Percentiles rank a stretch among this genome's conserved stretches.
Conservation (phyloP, 2,797 vertebrate genomes). For the Acanthurus lineatus region DNA sequence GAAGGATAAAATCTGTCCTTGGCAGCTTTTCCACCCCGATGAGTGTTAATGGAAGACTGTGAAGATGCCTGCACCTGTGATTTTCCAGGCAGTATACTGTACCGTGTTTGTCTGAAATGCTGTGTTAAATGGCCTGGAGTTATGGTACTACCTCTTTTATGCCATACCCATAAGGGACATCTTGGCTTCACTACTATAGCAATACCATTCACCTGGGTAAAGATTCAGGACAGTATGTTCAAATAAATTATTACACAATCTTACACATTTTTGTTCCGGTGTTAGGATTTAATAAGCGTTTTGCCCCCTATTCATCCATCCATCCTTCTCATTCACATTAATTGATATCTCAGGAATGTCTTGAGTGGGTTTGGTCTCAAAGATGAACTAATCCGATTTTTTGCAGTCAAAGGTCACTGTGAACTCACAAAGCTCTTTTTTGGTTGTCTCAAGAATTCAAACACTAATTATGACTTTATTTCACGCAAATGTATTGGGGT, state of each 20-base stretch:
- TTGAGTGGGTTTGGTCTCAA: too few species aligned
- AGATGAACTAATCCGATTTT: too few species aligned
- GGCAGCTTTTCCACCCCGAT: constrained; percentile 47
- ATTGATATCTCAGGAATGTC: too few species aligned
- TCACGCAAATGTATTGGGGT: too few species aligned
- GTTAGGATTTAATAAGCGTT: neutral
- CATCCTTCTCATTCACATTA: too few species aligned
- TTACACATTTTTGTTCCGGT: neutral
- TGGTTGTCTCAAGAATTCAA: too few species aligned
- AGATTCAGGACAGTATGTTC: neutral
- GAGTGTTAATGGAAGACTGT: constrained; percentile 47
- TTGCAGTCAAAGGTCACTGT: too few species aligned
- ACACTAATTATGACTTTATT: too few species aligned
- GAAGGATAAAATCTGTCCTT: constrained; percentile 59
- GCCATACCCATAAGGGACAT: constrained; percentile 19
- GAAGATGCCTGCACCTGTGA: constrained; percentile 38
- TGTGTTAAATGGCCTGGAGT: constrained; percentile 51
- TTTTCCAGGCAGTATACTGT: constrained; percentile 65
- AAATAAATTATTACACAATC: neutral
- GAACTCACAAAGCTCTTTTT: too few species aligned
- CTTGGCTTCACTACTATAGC: neutral
- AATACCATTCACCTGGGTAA: neutral
- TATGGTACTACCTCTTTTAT: constrained; percentile 50
- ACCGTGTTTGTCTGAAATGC: constrained; percentile 50
- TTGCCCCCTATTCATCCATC: too few species aligned